Evolutionary conservation across 2,113 vertebrate genomes (phyloP), one percentile per base, ranked within the genome.

Genomic region (Anas platyrhynchos): DNA sequence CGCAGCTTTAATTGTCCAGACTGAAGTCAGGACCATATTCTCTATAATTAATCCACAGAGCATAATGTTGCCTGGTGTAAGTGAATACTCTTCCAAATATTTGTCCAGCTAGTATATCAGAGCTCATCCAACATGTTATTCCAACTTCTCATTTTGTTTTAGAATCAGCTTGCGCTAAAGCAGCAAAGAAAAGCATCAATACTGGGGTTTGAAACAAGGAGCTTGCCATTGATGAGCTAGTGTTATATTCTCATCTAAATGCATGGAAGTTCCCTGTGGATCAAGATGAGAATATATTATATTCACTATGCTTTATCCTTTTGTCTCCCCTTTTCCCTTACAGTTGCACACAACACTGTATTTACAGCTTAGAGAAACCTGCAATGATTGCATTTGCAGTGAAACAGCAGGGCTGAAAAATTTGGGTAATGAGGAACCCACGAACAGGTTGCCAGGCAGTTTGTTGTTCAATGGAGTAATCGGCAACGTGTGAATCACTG

Each of bases 1-100:
- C 83, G 87, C 69, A 90, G 95, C 94, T 94, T 83, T 94, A 94
- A 96, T 94, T 79, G 12, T 80, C 92, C 94, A 92, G 92, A 89
- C 83, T 82, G 83, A 50, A 94, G 86, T 76, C 93, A 88, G 86
- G 91, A 63, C 93, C 71, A 66, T 83, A 91, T 62, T 91, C 93
- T 78, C 41, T 88, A 58, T 94, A 91, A 93, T 94, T 97, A 96
- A 95, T 93, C 89, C 94, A 95, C 85, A 88, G 94, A 93, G 93
- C 78, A 94, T 87, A 87, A 95, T 77, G 77, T 87, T 96, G 88
- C 93, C 92, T 87, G 71, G 56, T 91, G 89, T 86, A 95, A 93
- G 78, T 0, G 27, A 95, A 87, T 12, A 55, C 71, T 89, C 69
- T 69, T 91, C 89, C 96, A 95, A 92, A 89, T 62, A 87, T 91